Evolutionary conservation across 2,113 vertebrate species (phyloP), one percentile per base, ranked within the genome.

Genomic region (Hippocampus guttulatus): DNA sequence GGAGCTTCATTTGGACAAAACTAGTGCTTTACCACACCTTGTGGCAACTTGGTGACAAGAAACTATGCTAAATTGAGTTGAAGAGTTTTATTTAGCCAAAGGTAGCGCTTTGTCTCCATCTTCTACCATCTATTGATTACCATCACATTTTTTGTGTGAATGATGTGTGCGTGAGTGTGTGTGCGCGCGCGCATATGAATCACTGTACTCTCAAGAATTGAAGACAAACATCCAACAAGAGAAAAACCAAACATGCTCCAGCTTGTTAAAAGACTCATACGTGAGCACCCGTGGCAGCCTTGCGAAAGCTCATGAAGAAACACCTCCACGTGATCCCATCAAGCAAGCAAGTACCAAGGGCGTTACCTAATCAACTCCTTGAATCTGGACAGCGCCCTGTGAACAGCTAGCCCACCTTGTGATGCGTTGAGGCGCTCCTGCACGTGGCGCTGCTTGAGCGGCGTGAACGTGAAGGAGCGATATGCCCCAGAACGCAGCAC

Each of bases 401-500:
- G 87, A 89, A 92, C 85, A 73, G 82, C 79, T 0, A 74, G 86
- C 92, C 89, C 91, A 93, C 92, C 92, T 93, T 89, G 84, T 70
- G 86, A 79, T 2, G 65, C 66, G 2, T 33, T 88, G 54, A 92
- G 88, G 3, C 71, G 87, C 71, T 98, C 95, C 12, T 94, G 92
- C 5, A 94, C 81, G 0, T 49, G 84, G 27, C 90, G 92, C 86
- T 95, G 95, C 71, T 91, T 92, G 82, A 92, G 91, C 0, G 92
- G 90, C 6, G 95, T 95, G 0, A 78, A 93, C 3, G 95, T 95
- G 47, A 95, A 96, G 79, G 93, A 94, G 8, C 96, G 94, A 78
- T 98, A 99, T 0, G 97, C 97, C 16, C 96, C 97, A 0, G 96
- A 98, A 74, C 94, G 92, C 77, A 99, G 90, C 15, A 85, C 93